phyloP scores from a whole-genome alignment of 2,797 vertebrate genomes.

The Esox masquinongy region DNA sequence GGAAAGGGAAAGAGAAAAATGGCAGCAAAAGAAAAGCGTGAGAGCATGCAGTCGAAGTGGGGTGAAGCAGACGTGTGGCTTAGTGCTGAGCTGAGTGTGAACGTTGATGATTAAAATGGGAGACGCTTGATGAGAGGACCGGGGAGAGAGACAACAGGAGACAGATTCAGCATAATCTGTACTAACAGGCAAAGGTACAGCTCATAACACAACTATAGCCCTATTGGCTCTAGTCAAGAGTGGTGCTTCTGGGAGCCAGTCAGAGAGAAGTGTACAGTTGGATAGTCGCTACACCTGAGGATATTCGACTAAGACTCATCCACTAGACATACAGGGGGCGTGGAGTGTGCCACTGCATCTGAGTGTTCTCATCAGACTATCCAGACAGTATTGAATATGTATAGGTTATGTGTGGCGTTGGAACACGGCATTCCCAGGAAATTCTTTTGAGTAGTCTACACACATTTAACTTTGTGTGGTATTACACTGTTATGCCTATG shows the following conservation, averaged over 20 bases:
- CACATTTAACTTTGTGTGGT: too few species aligned
- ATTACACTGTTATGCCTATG: too few species aligned
- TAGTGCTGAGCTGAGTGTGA: constrained; percentile 35
- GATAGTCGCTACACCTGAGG: neutral
- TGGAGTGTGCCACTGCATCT: constrained; percentile 17
- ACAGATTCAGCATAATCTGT: constrained; percentile 22
- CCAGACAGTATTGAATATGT: constrained; percentile 17
- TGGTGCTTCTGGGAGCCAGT: neutral
- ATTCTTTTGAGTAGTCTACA: too few species aligned
- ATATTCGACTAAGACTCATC: constrained; percentile 22
- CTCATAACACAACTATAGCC: neutral
- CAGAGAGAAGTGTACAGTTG: neutral
- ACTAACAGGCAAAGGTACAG: neutral
- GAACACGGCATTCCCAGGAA: neutral
- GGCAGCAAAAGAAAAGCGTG: constrained; percentile 19
- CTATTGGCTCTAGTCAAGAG: neutral
- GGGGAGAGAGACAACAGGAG: constrained; percentile 16
- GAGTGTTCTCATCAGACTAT: constrained; percentile 34
- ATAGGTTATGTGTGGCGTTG: neutral
- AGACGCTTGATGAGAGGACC: constrained; percentile 37
- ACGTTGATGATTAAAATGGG: constrained; percentile 52
- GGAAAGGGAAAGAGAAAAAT: constrained; percentile 15
- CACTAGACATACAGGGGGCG: constrained; percentile 13
- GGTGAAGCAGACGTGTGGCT: constrained; percentile 25
- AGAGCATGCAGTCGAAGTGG: constrained; percentile 23